phyloP scores from a whole-genome alignment of 2,113 vertebrate species.

The Hemiprocne comata region DNA sequence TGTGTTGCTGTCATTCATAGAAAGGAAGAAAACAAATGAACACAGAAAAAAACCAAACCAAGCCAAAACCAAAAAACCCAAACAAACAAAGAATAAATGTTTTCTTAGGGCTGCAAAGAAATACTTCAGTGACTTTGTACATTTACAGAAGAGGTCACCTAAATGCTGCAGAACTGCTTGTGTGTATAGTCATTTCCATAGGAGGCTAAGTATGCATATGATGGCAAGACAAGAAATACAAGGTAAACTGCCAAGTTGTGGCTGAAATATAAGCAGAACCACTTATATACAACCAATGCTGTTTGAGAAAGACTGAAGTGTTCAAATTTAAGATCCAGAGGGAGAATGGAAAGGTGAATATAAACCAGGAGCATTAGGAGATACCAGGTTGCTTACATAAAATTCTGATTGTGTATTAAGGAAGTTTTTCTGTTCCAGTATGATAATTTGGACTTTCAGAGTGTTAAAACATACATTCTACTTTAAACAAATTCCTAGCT shows the following conservation, averaged over 20 bases:
- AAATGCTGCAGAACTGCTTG: neutral
- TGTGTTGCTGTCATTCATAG: neutral
- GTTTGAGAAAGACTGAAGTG: neutral
- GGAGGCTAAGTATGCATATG: neutral
- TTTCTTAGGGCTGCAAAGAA: neutral
- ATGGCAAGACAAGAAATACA: neutral
- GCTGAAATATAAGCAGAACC: neutral
- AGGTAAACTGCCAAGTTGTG: neutral
- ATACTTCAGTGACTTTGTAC: neutral
- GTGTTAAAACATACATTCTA: neutral
- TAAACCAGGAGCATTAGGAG: neutral
- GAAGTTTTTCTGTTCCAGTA: neutral
- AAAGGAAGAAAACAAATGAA: neutral
- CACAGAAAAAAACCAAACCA: too few species aligned
- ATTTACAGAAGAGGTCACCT: neutral
- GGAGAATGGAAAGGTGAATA: neutral
- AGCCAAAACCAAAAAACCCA: too few species aligned
- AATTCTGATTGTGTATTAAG: neutral
- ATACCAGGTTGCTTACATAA: neutral
- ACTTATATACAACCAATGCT: accelerated
- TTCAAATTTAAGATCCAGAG: neutral
- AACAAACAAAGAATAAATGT: neutral
- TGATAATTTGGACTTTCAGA: neutral
- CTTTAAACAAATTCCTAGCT: neutral
- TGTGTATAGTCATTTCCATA: neutral